Percentiles rank a stretch among this genome's conserved stretches.
These are phyloP conservation scores for Serinus canaria DNA, from an alignment of 2,113 vertebrate genomes.

Conservation along the genomic window DNA sequence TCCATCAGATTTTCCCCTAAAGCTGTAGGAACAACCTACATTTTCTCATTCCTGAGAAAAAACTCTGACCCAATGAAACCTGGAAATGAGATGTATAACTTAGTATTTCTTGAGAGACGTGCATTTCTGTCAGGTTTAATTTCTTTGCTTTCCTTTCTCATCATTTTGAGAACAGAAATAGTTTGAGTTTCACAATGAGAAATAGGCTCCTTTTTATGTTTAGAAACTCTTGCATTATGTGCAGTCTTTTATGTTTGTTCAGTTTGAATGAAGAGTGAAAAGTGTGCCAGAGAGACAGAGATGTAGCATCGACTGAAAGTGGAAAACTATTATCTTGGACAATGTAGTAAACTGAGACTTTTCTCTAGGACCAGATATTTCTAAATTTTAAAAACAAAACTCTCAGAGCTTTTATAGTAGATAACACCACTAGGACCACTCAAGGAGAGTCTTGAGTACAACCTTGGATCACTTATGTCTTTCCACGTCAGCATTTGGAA, in stretches of 20 bases:
- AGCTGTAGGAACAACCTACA: not conserved
- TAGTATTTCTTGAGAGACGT: not conserved
- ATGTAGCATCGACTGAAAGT: not conserved
- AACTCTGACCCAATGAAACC: not conserved
- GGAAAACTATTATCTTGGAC: not conserved
- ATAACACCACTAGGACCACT: not conserved
- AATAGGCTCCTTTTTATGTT: not conserved
- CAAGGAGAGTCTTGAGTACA: not conserved
- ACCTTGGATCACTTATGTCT: rapidly evolving
- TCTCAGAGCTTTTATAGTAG: not conserved
- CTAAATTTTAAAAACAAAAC: not conserved
- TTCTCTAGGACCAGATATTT: not conserved
- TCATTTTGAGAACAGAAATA: not conserved
- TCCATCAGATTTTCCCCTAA: not conserved
- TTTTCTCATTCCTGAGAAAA: not conserved
- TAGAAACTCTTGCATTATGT: not conserved
- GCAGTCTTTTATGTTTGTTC: not conserved
- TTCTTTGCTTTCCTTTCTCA: not conserved
- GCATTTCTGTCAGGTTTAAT: not conserved
- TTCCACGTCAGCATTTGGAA: not conserved
- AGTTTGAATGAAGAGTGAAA: not conserved
- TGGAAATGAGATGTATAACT: not conserved
- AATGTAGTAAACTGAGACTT: not conserved
- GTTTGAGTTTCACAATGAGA: not conserved
- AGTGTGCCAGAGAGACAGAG: not conserved